A percentile compares a stretch with the other conserved stretches of the same genome.
Evolutionary conservation across 2,113 vertebrate genomes (phyloP).

Genomic region (Motacilla tschutschensis): DNA sequence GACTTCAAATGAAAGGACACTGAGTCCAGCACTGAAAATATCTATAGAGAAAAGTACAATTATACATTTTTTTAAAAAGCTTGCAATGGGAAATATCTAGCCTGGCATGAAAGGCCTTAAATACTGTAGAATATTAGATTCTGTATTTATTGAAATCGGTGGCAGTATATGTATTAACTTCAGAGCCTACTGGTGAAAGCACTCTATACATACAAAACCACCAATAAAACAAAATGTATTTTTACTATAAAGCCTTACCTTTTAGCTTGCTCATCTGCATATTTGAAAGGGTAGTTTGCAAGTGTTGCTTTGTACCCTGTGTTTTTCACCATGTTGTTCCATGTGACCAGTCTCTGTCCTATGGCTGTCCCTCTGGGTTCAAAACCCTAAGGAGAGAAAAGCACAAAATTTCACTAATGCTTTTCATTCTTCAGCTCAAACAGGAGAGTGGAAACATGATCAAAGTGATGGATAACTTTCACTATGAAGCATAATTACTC

Average conservation of each 20-base stretch:
- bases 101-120: not conserved
- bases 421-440: not conserved
- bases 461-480: constrained; percentile 40
- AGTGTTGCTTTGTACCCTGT: constrained; percentile 97
- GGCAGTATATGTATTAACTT: not conserved
- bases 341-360: constrained; percentile 94
- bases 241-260: constrained; percentile 75
- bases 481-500: constrained; percentile 4
- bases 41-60: not conserved
- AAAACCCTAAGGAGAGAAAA: constrained; percentile 83
- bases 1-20: not conserved
- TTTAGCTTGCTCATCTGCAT: constrained; percentile 96
- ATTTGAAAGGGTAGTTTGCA: constrained; percentile 97
- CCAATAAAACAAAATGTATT: not conserved
- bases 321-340: constrained; percentile 99
- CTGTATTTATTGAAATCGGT: not conserved
- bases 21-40: not conserved
- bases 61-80: not conserved
- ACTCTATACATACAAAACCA: not conserved
- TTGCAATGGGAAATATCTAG: not conserved
- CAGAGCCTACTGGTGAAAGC: not conserved
- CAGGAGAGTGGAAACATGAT: not conserved
- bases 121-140: not conserved
- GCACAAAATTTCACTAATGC: constrained; percentile 28
- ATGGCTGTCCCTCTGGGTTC: constrained; percentile 95